Base-by-base conservation (phyloP, 2,888 invertebrate species). In the Drosophila kanekoi region DNA sequence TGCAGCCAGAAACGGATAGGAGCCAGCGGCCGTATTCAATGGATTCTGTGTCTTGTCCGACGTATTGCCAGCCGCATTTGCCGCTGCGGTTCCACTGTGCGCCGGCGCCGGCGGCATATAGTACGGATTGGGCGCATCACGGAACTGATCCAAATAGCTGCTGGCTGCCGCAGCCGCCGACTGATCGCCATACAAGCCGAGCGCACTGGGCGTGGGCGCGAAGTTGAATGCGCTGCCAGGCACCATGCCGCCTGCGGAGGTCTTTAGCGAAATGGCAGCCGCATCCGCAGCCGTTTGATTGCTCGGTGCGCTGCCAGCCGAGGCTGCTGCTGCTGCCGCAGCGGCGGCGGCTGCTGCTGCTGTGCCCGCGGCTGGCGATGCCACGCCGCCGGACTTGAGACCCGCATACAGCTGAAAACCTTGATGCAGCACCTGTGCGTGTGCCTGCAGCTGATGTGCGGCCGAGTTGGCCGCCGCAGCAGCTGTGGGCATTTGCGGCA, bases 161-260 rank as follows among this genome's bases (percentile, higher is more conserved):
- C 94, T 93, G 87, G 95, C 95, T 47, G 95, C 95, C 8, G 84
- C 94, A 13, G 94, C 90, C 13, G 90, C 85, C 10, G 87, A 61
- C 56, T 91, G 91, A 45, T 91, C 91, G 3, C 91, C 90, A 53
- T 91, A 91, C 0, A 92, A 63, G 0, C 91, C 91, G 87, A 95
- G 93, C 4, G 93, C 92, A 65, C 94, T 93, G 4, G 95, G 93
- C 0, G 96, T 93, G 4, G 96, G 94, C 16, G 96, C 96, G 89
- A 97, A 97, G 90, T 97, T 97, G 85, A 97, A 97, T 53, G 97
- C 96, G 92, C 96, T 96, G 28, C 96, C 95, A 8, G 97, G 95
- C 72, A 97, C 96, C 89, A 96, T 95, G 80, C 95, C 75, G 2
- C 83, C 94, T 4, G 94, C 93, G 11, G 94, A 93, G 51, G 95